Percentiles rank a stretch among this genome's conserved stretches.
These are phyloP conservation scores for Saccopteryx bilineata DNA, from an alignment of 2,113 vertebrate species.

Conservation along the genomic window DNA sequence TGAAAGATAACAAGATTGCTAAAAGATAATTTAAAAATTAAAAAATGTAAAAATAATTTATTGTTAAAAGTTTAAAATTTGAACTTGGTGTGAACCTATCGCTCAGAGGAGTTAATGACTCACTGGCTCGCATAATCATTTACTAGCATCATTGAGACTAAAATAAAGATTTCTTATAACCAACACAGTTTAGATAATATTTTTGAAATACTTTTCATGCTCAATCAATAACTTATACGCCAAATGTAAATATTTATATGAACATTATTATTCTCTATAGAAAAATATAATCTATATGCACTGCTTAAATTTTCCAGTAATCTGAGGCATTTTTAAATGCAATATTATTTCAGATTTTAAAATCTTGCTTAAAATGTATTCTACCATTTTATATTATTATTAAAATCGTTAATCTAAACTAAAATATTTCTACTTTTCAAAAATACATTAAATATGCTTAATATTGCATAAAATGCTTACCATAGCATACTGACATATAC, in stretches of 20 bases:
- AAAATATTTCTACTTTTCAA: slow-evolving; percentile 34
- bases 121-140: neutral
- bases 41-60: neutral
- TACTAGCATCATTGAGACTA: neutral
- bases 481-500: neutral
- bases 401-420: slow-evolving; percentile 62
- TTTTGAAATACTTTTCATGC: neutral
- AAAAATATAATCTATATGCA: neutral
- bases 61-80: neutral
- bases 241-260: neutral
- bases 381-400: slow-evolving; percentile 10
- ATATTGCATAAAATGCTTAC: slow-evolving; percentile 1
- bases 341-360: slow-evolving; percentile 56
- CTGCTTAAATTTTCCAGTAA: slow-evolving; percentile 58
- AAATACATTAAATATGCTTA: slow-evolving; percentile 46
- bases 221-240: neutral
- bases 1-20: neutral
- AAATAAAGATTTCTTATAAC: neutral
- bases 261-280: neutral
- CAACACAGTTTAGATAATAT: neutral
- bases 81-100: neutral
- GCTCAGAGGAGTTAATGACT: neutral
- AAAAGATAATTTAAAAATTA: neutral
- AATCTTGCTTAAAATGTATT: slow-evolving; percentile 38
- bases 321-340: slow-evolving; percentile 12